phyloP scores from a whole-genome alignment of 2,797 vertebrate genomes.

The Brachyrhaphis roseni region DNA sequence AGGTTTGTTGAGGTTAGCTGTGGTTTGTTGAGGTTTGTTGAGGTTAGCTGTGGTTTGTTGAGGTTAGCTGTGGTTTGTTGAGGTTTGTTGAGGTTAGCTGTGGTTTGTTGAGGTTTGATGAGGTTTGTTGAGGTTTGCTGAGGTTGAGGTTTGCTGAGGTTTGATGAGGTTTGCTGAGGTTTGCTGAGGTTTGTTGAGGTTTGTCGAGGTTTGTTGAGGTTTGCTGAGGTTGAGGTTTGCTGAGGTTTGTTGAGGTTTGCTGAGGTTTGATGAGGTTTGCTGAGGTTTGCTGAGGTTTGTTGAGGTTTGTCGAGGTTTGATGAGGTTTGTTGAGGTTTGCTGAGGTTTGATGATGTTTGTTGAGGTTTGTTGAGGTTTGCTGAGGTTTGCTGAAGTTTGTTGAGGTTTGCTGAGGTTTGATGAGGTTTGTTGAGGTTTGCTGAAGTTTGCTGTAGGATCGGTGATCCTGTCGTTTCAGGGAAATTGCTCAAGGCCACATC shows the following conservation, averaged over 20 bases:
- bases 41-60: background rate
- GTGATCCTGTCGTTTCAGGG: background rate
- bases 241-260: too few species aligned
- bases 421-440: background rate
- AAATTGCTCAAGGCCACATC: conserved; percentile 3
- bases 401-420: too few species aligned
- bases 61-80: too few species aligned
- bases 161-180: background rate
- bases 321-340: background rate
- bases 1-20: too few species aligned
- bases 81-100: accelerated
- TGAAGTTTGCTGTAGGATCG: background rate
- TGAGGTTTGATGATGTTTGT: background rate
- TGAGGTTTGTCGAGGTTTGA: background rate
- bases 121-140: too few species aligned
- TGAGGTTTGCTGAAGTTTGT: too few species aligned
- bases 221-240: too few species aligned
- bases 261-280: background rate
- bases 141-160: background rate
- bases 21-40: background rate
- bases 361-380: too few species aligned
- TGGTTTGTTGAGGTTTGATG: too few species aligned
- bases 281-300: background rate
- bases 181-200: background rate
- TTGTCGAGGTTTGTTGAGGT: too few species aligned